Evolutionary conservation across 2,888 invertebrate species (phyloP).

Genomic region (Polydrusus tereticollis): DNA sequence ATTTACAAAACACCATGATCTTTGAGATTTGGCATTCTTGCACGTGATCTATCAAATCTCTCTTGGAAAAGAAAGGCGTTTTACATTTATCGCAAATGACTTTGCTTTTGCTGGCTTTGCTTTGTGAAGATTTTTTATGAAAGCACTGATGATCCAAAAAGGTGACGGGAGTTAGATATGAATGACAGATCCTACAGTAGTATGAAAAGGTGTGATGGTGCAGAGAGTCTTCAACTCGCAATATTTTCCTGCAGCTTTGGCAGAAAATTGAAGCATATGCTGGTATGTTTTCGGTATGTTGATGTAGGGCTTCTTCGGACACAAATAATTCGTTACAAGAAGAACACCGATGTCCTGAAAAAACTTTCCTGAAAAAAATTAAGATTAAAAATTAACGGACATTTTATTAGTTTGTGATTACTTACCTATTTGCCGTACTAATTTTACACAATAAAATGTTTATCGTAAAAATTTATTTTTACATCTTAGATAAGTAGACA

Average conservation of each 20-base stretch:
- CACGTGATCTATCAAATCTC: slow-evolving; percentile 2
- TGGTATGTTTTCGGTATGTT: slow-evolving; percentile 36
- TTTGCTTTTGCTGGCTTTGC: background rate
- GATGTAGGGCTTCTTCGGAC: background rate
- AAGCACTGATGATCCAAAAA: slow-evolving; percentile 23
- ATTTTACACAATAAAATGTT: too few relatives aligned
- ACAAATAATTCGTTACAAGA: slow-evolving; percentile 22
- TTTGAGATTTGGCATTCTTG: background rate
- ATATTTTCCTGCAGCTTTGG: slow-evolving; percentile 6
- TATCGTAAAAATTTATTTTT: too few relatives aligned
- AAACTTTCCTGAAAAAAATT: slow-evolving; percentile 8
- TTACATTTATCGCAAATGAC: slow-evolving; percentile 52
- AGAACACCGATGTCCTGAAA: slow-evolving; percentile 11
- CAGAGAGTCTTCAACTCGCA: background rate
- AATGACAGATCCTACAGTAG: slow-evolving; percentile 16
- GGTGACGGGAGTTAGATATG: background rate
- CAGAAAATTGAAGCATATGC: slow-evolving; percentile 20
- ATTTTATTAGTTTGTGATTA: too few relatives aligned
- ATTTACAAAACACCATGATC: background rate
- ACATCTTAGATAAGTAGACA: too few relatives aligned
- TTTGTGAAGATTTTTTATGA: slow-evolving; percentile 8
- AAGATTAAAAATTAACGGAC: too few relatives aligned
- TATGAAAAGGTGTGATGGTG: slow-evolving; percentile 12
- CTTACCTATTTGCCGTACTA: too few relatives aligned
- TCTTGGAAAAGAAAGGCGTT: slow-evolving; percentile 46